Evolutionary conservation across 2,888 invertebrate species (phyloP).

Genomic region (Dicyrtoma fusca): DNA sequence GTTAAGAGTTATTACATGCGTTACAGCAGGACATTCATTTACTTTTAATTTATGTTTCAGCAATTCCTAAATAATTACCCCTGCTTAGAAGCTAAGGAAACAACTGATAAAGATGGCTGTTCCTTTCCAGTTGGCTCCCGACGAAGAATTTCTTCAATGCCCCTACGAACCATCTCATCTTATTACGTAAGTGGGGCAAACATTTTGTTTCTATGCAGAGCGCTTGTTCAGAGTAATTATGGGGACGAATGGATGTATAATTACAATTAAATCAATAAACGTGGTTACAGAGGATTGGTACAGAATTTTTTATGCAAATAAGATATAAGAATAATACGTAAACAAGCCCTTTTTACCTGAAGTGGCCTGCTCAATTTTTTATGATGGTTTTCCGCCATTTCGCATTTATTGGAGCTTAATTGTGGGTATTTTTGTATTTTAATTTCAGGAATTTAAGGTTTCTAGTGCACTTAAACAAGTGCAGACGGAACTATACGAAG

Average conservation of each 20-base stretch:
- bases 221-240: background rate
- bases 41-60: background rate
- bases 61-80: background rate
- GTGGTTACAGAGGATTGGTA: too few relatives aligned
- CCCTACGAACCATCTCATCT: slow-evolving; percentile 48
- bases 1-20: background rate
- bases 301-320: too few relatives aligned
- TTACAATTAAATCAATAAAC: too few relatives aligned
- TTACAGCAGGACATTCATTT: background rate
- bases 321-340: too few relatives aligned
- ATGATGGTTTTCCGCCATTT: too few relatives aligned
- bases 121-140: slow-evolving; percentile 42
- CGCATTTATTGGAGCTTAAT: too few relatives aligned
- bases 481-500: slow-evolving; percentile 44
- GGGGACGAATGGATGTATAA: background rate
- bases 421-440: slow-evolving; percentile 12
- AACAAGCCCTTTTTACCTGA: too few relatives aligned
- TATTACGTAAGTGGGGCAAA: slow-evolving; percentile 43
- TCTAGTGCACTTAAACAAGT: slow-evolving; percentile 48
- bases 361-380: too few relatives aligned
- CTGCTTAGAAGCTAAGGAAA: too few relatives aligned
- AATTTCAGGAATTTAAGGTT: slow-evolving; percentile 42
- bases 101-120: background rate
- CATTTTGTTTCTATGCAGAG: background rate
- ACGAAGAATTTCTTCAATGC: slow-evolving; percentile 47